Evolutionary conservation across 2,113 vertebrate species (phyloP), one percentile per base, ranked within the genome.

Genomic region (Mustela nigripes): DNA sequence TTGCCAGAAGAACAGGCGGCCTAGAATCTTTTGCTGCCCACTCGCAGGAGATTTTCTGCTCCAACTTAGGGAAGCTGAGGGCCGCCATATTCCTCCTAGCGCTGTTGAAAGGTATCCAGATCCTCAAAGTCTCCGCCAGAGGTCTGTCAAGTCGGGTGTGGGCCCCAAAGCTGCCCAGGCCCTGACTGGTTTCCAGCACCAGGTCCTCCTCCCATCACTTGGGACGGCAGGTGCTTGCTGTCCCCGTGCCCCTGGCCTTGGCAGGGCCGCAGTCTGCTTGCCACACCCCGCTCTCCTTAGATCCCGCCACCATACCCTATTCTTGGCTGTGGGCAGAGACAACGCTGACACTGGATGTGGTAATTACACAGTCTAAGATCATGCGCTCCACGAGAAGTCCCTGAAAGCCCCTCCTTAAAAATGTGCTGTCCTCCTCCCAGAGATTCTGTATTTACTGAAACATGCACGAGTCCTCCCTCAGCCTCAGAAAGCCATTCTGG

Each of bases 1-100:
- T 92, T 94, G 85, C 73, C 87, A 96, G 91, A 96, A 63, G 91
- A 97, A 95, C 97, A 98, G 93, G 90, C 97, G 95, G 87, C 48
- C 83, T 86, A 82, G 56, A 86, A 82, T 85, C 56, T 85, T 78
- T 86, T 67, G 67, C 85, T 88, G 92, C 48, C 88, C 84, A 53
- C 65, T n/a, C 19, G 26, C 1, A 0, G 56, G 65, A 91, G 45
- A 42, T 36, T 92, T 88, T 92, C 62, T 65, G 19, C 26, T 94
- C 45, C 71, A 73, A 11, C 4, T 5, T 87, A 83, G 36, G 67
- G 87, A 22, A 85, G 48, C 33, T 80, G 39, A 28, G 82, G 14
- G 67, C 81, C 48, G 86, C 42, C 33, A 48, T 42, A 8, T 81
- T 86, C 21, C 69, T 96, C 63, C 42, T 21, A 42, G 42, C 5